Base-by-base conservation (phyloP, 2,113 vertebrate genomes). In the Poeciliopsis turrubarensis region DNA sequence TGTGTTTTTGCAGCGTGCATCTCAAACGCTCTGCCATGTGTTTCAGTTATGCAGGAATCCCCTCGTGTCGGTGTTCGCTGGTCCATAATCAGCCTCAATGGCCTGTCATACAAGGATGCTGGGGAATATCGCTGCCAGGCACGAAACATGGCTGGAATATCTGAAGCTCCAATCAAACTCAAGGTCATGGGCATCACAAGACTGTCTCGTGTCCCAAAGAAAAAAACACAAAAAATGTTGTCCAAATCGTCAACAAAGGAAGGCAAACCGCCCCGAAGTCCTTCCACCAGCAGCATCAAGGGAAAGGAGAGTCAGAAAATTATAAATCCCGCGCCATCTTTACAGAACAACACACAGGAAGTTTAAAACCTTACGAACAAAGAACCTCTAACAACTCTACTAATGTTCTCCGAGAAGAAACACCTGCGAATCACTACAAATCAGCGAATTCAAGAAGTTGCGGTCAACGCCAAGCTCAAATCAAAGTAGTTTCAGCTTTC, bases 111-210 rank as follows among this genome's bases (percentile, higher is more conserved):
- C 90, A 94, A 94, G 82, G 97, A 98, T 0, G 96, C 96, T n/a
- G 97, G 97, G 17, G 95, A 97, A 86, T 98, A 97, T 86, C 95
- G 95, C 62, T 99, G 97, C 81, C 96, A 95, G 84, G 97, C 97
- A 47, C 96, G 95, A 86, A 99, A 98, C 70, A 90, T 97, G 91
- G 97, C 96, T 22, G 97, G 97, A 67, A 93, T 84, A 79, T 94
- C 97, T 22, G 97, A 98, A 93, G 96, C 96, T 34, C 92, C 91
- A 57, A 96, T 98, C 44, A 95, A 93, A 26, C 94, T 99, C 84
- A 95, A 93, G 13, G 96, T 99, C 74, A 93, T 96, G 27, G 96
- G 97, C 65, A 70, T 92, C 4, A 89, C 93, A 44, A 94, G 92
- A 22, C 89, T 93, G 9, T 90, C 92, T 0, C 30, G 65, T 26